Base-by-base conservation (phyloP, 2,113 vertebrate species). In the Pluvialis apricaria region DNA sequence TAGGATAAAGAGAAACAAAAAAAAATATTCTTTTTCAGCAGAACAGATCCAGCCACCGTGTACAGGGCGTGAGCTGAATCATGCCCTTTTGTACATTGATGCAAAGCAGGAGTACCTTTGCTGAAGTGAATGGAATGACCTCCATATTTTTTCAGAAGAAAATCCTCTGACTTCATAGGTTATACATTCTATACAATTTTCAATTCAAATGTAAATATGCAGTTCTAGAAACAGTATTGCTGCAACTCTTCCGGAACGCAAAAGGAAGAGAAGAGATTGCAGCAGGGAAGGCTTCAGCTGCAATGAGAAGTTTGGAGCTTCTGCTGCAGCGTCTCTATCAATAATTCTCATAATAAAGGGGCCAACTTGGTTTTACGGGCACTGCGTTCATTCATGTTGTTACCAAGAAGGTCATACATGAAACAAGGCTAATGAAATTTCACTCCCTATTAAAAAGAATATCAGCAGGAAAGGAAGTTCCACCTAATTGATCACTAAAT, bases 391-490 rank as follows among this genome's bases (percentile, higher is more conserved):
- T 85, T 87, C 66, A 42, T 24, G 16, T n/a, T 75, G 11, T 82
- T 88, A 87, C 58, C 40, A 80, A 87, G n/a, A 70, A 47, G 9
- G 45, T 85, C 11, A 21, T 49, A 82, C 10, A 52, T 26, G 21
- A 85, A 87, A 57, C 34, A 77, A 87, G 6, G 49, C 25, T 75
- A 60, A 96, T 96, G 83, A 97, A 93, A 97, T 94, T 81, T 94
- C 88, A 76, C n/a, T 94, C 69, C 34, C 32, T 71, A 76, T 77
- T 95, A 80, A 89, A 94, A 62, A 77, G 16, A 15, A 52, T 82
- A 96, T 69, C 83, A 96, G 54, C 47, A 92, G 86, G 58, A 97
- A 93, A 92, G 36, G 64, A 92, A 91, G 24, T 66, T 92, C 94
- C 72, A 95, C 73, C 73, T 86, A 88, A 62, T 6, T 94, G 68